Evolutionary conservation across 2,888 invertebrate genomes (phyloP), one percentile per base, ranked within the genome.

Genomic region (Pelosia muscerda): DNA sequence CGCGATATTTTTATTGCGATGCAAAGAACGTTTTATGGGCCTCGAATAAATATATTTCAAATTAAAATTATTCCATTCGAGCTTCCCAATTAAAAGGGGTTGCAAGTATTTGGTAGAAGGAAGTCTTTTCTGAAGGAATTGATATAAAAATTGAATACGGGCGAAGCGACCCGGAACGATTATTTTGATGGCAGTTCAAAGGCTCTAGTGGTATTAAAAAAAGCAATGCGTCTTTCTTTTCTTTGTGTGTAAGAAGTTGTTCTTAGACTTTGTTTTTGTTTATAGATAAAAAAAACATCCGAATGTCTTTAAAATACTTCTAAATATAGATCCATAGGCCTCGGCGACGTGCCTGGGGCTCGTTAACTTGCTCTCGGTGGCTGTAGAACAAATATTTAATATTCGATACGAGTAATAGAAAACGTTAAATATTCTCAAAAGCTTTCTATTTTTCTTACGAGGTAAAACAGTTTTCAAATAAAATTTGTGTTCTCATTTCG

Each of bases 121-220:
- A 74, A 74, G 68, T 71, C 69, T 60, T 73, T 72, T 67, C 73
- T 73, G 73, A 81, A 77, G 73, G 75, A 75, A 75, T 77, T 68
- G 73, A 75, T 75, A 79, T 71, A 74, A 81, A 79, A 82, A 80
- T 78, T 78, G 71, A 82, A 81, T 82, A 74, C 71, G 67, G 55
- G 56, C 31, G 72, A 78, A 77, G 73, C 74, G 77, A 76, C 68
- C 75, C 82, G 81, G 76, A 75, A 75, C 74, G 79, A 81, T 81
- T 81, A 81, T 81, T 81, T 79, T 73, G 79, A 81, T 73, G 80
- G 77, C 76, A 79, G 78, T 78, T 79, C 80, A 81, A 81, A 81
- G 80, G 70, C 62, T 63, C 72, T 64, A 68, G 63, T 68, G 68
- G 75, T 79, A 77, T 75, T 77, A 75, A 63, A 73, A 71, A 75